These are phyloP conservation scores for Sprattus sprattus DNA, from an alignment of 2,113 vertebrate species.

Conservation along the genomic window DNA sequence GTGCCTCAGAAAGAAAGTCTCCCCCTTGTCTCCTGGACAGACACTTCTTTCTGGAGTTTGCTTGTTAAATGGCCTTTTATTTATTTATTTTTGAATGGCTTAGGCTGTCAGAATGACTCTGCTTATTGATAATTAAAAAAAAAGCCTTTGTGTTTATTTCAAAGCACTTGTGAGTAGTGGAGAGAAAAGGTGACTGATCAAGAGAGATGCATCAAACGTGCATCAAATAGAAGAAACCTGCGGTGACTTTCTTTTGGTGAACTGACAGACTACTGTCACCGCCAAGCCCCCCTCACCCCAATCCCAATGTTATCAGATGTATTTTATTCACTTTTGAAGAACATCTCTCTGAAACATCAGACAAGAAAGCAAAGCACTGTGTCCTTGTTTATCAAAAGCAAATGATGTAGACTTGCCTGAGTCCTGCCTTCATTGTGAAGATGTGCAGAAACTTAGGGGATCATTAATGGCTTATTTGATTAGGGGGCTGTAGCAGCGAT, in stretches of 20 bases:
- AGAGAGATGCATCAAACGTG: not conserved
- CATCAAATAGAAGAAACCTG: not conserved
- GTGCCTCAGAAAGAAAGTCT: not conserved
- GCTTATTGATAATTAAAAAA: not conserved
- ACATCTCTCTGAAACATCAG: constrained; percentile 9
- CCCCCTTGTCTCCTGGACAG: not conserved
- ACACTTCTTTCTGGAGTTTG: not conserved
- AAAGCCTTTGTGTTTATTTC: not conserved
- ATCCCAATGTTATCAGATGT: not conserved
- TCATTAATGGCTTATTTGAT: constrained; percentile 5
- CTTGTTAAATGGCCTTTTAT: not conserved
- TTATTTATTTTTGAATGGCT: not conserved
- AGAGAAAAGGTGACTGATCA: not conserved
- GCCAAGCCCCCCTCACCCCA: not conserved
- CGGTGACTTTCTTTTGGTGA: not conserved
- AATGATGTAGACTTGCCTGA: not conserved
- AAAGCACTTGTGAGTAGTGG: not conserved
- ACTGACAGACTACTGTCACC: not conserved
- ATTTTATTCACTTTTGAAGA: not conserved
- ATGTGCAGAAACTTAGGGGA: not conserved
- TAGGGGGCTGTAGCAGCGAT: not conserved
- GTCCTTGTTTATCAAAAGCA: not conserved
- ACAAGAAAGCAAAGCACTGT: not conserved
- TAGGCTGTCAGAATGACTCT: not conserved
- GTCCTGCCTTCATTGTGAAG: not conserved